Evolutionary conservation across 2,888 invertebrate genomes (phyloP), one percentile per base, ranked within the genome.

Genomic region (Caenorhabditis sulstoni): DNA sequence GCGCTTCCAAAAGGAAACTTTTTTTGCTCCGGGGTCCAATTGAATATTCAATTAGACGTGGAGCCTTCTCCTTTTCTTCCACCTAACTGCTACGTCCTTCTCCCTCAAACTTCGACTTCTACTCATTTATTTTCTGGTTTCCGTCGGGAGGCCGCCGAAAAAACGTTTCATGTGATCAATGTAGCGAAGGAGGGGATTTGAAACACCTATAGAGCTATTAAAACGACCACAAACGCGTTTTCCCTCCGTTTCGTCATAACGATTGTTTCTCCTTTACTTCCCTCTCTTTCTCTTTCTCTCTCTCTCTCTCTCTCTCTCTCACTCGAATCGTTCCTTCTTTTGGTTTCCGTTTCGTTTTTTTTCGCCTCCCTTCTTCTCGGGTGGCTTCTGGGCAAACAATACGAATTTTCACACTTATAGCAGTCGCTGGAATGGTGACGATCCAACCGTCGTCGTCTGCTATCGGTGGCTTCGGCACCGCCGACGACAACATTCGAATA

Each of bases 401-500:
- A 16, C 47, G 18, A 23, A 47, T 50, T 22, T 20, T 18, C 45
- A 11, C 41, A 22, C 44, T 44, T 59, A 2, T 16, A 59, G 20
- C 14, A 11, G 22, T 50, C 50, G 4, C 5, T 11, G 8, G 23
- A 39, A 75, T 61, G 59, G 47, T 49, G 16, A 44, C 55, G 41
- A 61, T 49, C 23, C 67, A 61, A 29, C 66, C 67, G 23, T 47
- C 59, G 14, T 59, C 73, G 53, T 79, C 75, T 7, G 65, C 75
- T 14, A 61, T 64, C 8, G 62, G 47, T 29, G 67, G 74, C 35
- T 68, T 22, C 23, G 67, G 71, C 4, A 70, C 47, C 12, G 78
- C 64, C 14, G 75, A 71, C 41, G 73, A 65, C 22, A 77, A 79
- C 41, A 57, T 79, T 22, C 66, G 74, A n/a, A 59, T 77, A 53